These are phyloP conservation scores for Machimus atricapillus DNA, from an alignment of 2,888 invertebrate species.

Conservation along the genomic window DNA sequence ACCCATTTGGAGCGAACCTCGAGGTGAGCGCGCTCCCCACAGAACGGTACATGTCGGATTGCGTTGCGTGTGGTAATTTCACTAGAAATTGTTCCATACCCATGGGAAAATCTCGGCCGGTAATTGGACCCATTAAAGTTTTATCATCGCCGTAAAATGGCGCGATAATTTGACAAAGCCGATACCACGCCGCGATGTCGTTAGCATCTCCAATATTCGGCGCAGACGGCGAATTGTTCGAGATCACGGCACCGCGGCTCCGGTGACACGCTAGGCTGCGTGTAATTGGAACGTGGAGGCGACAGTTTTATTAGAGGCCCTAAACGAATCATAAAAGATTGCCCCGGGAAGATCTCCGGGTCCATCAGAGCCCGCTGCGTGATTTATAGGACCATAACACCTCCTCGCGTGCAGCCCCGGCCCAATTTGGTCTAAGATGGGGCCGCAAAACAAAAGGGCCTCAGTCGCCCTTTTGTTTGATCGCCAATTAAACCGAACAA, in stretches of 20 bases:
- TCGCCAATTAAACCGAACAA: slow-evolving; percentile 7
- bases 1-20: neutral
- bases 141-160: slow-evolving; percentile 12
- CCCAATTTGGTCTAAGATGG: neutral
- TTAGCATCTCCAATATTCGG: neutral
- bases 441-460: neutral
- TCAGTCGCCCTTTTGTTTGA: neutral
- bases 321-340: neutral
- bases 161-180: slow-evolving; percentile 23
- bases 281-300: slow-evolving; percentile 1
- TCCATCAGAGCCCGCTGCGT: neutral
- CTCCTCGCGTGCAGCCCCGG: neutral
- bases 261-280: neutral
- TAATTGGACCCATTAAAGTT: slow-evolving; percentile 25
- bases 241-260: neutral
- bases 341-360: neutral
- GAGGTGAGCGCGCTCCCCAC: neutral
- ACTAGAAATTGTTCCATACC: slow-evolving; percentile 6
- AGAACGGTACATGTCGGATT: neutral
- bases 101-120: neutral
- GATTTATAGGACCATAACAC: slow-evolving; percentile 1
- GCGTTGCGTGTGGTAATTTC: slow-evolving; percentile 21
- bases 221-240: neutral
- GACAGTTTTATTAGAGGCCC: slow-evolving; percentile 3
- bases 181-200: neutral